phyloP scores from a whole-genome alignment of 2,888 invertebrate genomes.

The Bugulina stolonifera region DNA sequence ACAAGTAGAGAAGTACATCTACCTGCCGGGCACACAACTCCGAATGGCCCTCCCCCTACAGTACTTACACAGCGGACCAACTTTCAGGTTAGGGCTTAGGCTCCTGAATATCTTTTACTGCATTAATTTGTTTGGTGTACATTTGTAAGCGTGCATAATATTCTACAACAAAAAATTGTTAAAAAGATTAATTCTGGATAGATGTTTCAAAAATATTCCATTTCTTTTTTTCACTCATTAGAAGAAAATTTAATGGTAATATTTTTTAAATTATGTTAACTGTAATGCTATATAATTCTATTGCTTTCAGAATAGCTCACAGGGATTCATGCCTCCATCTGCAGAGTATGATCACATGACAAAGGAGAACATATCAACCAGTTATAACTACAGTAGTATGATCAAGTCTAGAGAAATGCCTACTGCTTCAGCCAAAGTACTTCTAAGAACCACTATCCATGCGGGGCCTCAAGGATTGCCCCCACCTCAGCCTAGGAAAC shows the following conservation, averaged over 20 bases:
- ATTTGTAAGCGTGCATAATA: no score
- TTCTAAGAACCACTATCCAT: conserved; percentile 6
- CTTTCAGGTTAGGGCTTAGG: no score
- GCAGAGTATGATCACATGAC: background rate
- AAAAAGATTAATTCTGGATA: no score
- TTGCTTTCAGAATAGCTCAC: no score
- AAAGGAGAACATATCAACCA: background rate
- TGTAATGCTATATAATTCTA: no score
- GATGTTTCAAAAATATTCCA: no score
- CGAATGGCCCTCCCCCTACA: background rate
- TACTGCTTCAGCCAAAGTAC: conserved; percentile 20
- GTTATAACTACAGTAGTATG: background rate
- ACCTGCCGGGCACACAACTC: conserved; percentile 22
- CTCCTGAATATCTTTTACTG: no score
- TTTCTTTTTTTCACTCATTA: no score
- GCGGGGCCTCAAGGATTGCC: conserved; percentile 19
- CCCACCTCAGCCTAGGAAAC: conserved; percentile 19
- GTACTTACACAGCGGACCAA: background rate
- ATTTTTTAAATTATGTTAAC: no score
- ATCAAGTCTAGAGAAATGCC: conserved; percentile 13
- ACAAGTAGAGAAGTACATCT: background rate
- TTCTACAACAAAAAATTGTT: no score
- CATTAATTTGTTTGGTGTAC: no score
- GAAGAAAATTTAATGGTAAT: no score
- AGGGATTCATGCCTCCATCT: background rate